These are phyloP conservation scores for Megalonaias nervosa DNA, from an alignment of 1,140 invertebrate species.

Conservation along the genomic window DNA sequence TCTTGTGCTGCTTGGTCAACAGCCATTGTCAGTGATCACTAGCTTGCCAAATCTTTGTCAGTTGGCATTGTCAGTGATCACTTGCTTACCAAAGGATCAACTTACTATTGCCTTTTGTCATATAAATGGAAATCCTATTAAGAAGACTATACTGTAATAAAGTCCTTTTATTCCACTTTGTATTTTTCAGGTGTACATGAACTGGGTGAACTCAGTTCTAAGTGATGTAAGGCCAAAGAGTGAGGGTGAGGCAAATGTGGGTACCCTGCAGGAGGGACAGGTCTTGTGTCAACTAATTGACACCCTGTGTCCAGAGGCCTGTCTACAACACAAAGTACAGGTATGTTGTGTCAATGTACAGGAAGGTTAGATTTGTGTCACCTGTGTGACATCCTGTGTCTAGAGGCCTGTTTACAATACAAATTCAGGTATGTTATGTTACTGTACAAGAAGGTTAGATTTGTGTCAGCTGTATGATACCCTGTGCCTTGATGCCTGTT, in stretches of 20 bases:
- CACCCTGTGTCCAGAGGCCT: conserved; percentile 43
- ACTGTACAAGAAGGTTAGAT: conserved; percentile 40
- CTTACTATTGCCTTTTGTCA: too few relatives aligned
- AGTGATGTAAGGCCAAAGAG: conserved; percentile 35
- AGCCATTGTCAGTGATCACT: too few relatives aligned
- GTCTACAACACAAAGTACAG: conserved; percentile 46
- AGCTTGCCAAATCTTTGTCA: too few relatives aligned
- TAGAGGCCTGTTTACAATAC: conserved; percentile 40
- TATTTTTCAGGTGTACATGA: conserved; percentile 54
- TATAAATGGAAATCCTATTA: too few relatives aligned
- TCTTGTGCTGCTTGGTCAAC: too few relatives aligned
- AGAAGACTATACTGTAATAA: too few relatives aligned
- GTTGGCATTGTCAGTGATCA: too few relatives aligned
- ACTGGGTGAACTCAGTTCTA: conserved; percentile 61
- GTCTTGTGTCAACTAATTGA: conserved; percentile 60
- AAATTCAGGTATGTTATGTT: conserved; percentile 44
- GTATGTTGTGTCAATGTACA: conserved; percentile 46
- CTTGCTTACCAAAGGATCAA: too few relatives aligned
- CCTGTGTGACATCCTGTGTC: conserved; percentile 52
- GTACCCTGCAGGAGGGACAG: conserved; percentile 50
- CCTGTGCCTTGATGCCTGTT: conserved; percentile 43
- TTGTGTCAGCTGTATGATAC: conserved; percentile 57
- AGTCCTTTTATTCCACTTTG: not conserved
- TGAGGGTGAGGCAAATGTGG: conserved; percentile 25
- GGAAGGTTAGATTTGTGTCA: conserved; percentile 57